Base-by-base conservation (phyloP, 2,113 vertebrate genomes). In the Myrmophylax atrothorax region DNA sequence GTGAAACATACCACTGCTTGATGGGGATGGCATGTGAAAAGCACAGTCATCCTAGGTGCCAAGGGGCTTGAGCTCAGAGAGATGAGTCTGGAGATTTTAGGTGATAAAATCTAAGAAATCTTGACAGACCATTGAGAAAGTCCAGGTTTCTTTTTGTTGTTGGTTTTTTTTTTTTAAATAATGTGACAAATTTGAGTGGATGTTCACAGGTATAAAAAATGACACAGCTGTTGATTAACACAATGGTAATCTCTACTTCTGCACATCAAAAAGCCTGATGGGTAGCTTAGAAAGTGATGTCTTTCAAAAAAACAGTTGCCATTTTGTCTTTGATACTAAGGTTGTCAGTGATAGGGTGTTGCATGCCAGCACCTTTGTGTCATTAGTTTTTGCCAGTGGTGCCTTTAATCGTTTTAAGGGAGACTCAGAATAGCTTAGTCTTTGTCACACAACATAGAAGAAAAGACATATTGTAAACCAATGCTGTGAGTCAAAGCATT, bases 331-430 rank as follows among this genome's bases (percentile, higher is more conserved):
- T 75, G 37, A 67, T 28, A 28, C 78, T 94, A 87, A 97, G 96
- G 86, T 94, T 70, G 80, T 96, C 91, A 84, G 66, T 95, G 92
- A 95, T 69, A 93, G 84, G 91, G 88, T 94, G 89, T 97, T 97
- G 87, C 75, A 29, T 81, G 96, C 82, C 93, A 97, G 94, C 67
- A 64, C 96, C 94, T 98, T 97, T 97, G 98, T 97, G 95, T 97
- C 96, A 96, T 98, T 96, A 96, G 97, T 98, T 98, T 97, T 98
- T 98, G 98, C 98, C 98, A 98, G 98, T 98, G 98, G 98, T 98
- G 98, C 98, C 99, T 99, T 99, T 98, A 98, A 98, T 98, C 95
- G 96, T 98, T 80, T 98, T 98, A 98, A 97, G 98, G 98, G 97
- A 98, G 98, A 98, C 97, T 98, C 95, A 98, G 98, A 91, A 75